These are phyloP conservation scores for Peromyscus maniculatus DNA, from an alignment of 2,113 vertebrate species.

Conservation along the genomic window DNA sequence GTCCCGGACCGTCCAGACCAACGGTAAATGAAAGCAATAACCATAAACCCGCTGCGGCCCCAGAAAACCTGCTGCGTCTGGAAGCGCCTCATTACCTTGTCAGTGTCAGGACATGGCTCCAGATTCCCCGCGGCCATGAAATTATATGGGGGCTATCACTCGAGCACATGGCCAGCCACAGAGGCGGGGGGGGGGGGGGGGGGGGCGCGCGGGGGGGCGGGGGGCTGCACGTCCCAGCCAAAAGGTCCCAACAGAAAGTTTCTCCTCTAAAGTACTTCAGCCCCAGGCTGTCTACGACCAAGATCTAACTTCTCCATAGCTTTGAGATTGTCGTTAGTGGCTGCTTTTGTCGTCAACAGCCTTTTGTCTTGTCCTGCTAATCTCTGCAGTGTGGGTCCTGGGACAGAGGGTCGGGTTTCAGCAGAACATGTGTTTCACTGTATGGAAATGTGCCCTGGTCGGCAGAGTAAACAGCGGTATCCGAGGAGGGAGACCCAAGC, in stretches of 20 bases:
- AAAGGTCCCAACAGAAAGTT: background rate
- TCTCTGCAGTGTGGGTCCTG: slow-evolving; percentile 5
- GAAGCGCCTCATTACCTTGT: background rate
- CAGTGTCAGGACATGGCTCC: background rate
- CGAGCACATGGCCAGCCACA: background rate
- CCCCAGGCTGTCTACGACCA: background rate
- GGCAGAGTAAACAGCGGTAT: slow-evolving; percentile 49
- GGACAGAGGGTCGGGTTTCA: slow-evolving; percentile 58
- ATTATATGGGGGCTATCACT: slow-evolving; percentile 33
- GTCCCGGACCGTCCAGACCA: background rate
- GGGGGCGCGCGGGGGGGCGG: too few relatives aligned
- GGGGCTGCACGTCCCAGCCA: background rate
- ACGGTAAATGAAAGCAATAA: background rate
- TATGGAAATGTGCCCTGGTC: background rate
- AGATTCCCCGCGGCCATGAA: background rate
- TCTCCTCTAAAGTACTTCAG: background rate
- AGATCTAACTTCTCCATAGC: background rate
- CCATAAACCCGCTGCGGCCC: background rate
- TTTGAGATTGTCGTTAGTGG: background rate
- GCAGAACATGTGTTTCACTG: slow-evolving; percentile 34
- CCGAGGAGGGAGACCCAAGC: background rate
- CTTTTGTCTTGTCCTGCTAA: slow-evolving; percentile 60
- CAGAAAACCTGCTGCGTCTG: background rate
- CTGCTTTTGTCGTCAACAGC: background rate
- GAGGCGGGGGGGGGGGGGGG: background rate